A percentile compares a stretch with the other conserved stretches of the same genome.
Conservation (phyloP, 2,113 vertebrate species). For the Rhinogobius similis region DNA sequence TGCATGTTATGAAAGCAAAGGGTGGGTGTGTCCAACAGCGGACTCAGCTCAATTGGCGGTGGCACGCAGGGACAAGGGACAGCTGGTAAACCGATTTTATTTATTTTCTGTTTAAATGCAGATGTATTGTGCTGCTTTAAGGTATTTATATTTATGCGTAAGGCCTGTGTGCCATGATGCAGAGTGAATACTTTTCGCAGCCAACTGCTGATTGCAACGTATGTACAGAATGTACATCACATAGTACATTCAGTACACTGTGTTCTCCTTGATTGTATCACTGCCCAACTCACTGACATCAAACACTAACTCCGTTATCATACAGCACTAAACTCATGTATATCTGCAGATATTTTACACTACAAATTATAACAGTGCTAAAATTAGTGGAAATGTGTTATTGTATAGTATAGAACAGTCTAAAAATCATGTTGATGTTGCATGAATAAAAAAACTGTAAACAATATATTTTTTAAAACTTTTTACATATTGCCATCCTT, state of each 20-base stretch:
- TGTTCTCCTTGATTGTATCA: constrained; percentile 12
- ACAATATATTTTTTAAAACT: too few relatives aligned
- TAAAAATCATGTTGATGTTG: too few relatives aligned
- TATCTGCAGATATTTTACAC: neutral
- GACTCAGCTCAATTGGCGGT: neutral
- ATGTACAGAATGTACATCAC: neutral
- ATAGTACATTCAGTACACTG: constrained; percentile 1
- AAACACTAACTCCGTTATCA: neutral
- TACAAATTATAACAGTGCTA: neutral
- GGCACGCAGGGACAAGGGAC: neutral
- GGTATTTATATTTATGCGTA: neutral
- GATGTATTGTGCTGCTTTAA: neutral
- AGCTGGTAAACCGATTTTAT: constrained; percentile 29
- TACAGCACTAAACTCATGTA: neutral
- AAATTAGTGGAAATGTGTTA: neutral
- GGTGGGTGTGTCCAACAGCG: neutral
- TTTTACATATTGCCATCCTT: too few relatives aligned
- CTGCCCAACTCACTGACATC: neutral
- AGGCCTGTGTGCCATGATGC: neutral
- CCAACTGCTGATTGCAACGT: neutral
- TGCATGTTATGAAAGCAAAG: constrained; percentile 41
- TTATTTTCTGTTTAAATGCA: neutral
- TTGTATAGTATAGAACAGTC: neutral
- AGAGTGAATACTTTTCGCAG: neutral
- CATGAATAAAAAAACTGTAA: too few relatives aligned